Evolutionary conservation across 2,113 vertebrate species (phyloP), one percentile per base, ranked within the genome.

Genomic region (Leptosomus discolor): DNA sequence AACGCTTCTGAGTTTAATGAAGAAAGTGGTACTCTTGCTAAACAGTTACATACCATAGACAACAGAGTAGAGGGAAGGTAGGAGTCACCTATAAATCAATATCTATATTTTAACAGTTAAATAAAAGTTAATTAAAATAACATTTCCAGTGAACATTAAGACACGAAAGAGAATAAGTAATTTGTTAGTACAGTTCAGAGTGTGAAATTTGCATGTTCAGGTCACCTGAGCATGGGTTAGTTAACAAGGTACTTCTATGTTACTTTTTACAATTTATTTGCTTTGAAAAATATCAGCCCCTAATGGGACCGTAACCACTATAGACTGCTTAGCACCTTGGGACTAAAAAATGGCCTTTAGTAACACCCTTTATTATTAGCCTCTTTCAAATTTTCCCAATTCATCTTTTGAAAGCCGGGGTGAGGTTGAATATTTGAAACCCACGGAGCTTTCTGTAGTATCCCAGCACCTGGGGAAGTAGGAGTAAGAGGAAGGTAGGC

Each of bases 61-160:
- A 87, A 82, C 2, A 70, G 46, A 88, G 23, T 15, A 92, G 39
- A 45, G 36, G 37, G n/a, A 81, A 86, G 18, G 17, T 23, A 84
- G 9, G 22, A 91, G 12, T 87, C 41, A 91, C 34, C 50, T 29
- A 68, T 81, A 83, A 89, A 88, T 60, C 68, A 87, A 1, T 53
- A 86, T 21, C 5, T 19, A 0, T 26, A 73, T 81, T 87, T 84
- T 54, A 93, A 74, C 8, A 67, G 34, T 69, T 94, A 48, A 88
- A 57, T 56, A 50, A 16, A 88, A 76, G 30, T 69, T 76, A 94
- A 91, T 32, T 46, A 41, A 83, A 90, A 27, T 61, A 95, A 67
- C 10, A 76, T 64, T 95, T 92, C 70, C 54, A 77, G 43, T 53
- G 12, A 92, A 46, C 80, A 83, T 24, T 63, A 94, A 83, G 50